phyloP scores from a whole-genome alignment of 2,888 invertebrate genomes.

The Dynastes tityus region DNA sequence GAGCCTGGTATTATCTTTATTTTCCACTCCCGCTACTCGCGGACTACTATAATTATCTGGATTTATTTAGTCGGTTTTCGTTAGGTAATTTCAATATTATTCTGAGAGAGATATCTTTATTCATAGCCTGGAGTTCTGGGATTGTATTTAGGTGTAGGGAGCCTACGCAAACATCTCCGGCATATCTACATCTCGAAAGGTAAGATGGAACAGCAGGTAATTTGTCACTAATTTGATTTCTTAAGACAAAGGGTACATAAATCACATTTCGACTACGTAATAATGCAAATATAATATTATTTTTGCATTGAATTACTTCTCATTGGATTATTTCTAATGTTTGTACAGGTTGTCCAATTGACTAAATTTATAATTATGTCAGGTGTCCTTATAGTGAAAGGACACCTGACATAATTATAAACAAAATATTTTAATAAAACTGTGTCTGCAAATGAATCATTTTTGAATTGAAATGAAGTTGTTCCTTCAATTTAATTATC shows the following conservation, averaged over 20 bases:
- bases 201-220: conserved; percentile 1
- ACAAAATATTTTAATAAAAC: no score
- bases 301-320: no score
- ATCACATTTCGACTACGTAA: no score
- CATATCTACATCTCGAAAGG: background rate
- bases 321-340: no score
- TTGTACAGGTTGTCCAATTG: no score
- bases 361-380: no score
- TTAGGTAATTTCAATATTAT: background rate
- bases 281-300: background rate
- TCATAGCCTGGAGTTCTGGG: background rate
- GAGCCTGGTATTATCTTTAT: background rate
- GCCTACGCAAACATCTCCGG: background rate
- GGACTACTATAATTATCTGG: background rate
- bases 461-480: no score
- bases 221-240: background rate
- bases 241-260: background rate
- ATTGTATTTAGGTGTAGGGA: background rate
- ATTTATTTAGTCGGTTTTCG: background rate
- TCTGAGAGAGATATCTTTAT: conserved; percentile 7
- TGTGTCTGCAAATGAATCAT: no score
- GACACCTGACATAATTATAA: no score
- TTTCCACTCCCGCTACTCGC: background rate
- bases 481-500: no score
- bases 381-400: no score